These are phyloP conservation scores for Drosophila pallidifrons DNA, from an alignment of 1,140 invertebrate genomes.

Conservation along the genomic window DNA sequence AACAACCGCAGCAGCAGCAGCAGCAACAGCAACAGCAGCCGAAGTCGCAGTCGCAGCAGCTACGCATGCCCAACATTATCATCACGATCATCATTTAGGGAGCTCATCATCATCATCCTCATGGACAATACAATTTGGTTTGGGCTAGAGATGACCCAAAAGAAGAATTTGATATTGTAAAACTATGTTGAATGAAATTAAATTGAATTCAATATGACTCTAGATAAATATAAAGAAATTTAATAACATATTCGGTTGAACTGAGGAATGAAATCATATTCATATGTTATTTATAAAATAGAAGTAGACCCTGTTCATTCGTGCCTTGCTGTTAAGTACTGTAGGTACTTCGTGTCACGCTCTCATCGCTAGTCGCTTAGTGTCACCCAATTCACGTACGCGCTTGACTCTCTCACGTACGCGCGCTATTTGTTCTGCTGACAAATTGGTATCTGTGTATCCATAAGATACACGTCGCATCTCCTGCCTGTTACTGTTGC, in stretches of 20 bases:
- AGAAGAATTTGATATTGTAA: not conserved
- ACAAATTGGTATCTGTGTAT: slow-evolving; percentile 68
- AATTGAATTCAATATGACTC: no score
- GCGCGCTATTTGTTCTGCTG: slow-evolving; percentile 67
- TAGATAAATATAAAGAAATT: no score
- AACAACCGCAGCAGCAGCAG: slow-evolving; percentile 15
- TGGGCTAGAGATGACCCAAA: not conserved
- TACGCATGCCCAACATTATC: slow-evolving; percentile 19
- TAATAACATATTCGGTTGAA: no score
- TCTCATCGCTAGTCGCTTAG: slow-evolving; percentile 22
- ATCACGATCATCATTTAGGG: slow-evolving; percentile 21
- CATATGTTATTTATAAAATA: no score
- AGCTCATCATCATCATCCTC: slow-evolving; percentile 10
- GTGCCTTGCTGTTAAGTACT: not conserved
- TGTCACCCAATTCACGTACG: slow-evolving; percentile 78
- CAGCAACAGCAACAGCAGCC: not conserved
- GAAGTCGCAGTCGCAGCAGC: not conserved
- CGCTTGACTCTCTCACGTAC: slow-evolving; percentile 64
- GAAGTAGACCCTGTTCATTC: not conserved
- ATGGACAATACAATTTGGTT: slow-evolving; percentile 20
- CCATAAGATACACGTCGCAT: slow-evolving; percentile 49
- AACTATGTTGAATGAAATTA: not conserved
- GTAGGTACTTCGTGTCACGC: not conserved
- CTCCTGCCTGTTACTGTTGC: not conserved
- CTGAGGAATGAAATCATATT: no score